Percentiles rank a stretch among this genome's conserved stretches.
Conservation (phyloP, 2,888 invertebrate species). For the Ectobius pallidus region DNA sequence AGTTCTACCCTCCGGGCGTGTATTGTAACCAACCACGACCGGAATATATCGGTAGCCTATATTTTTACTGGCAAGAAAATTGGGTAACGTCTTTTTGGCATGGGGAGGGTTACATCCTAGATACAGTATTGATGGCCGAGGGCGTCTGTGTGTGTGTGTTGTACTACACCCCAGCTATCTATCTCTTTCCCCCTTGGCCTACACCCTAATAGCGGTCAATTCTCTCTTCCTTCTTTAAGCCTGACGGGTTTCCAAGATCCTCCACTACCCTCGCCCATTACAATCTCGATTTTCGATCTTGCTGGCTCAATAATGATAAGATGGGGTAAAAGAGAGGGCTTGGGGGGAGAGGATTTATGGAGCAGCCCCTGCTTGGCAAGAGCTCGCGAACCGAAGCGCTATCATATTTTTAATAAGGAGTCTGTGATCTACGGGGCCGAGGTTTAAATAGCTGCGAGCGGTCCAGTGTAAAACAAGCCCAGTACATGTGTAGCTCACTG, state of each 20-base stretch:
- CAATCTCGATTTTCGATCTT: conserved; percentile 3
- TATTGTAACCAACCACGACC: conserved; percentile 15
- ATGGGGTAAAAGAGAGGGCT: neutral
- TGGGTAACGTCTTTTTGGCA: conserved; percentile 21
- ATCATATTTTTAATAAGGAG: conserved; percentile 27
- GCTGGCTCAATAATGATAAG: conserved; percentile 26
- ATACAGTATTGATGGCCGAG: neutral
- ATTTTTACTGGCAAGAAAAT: conserved; percentile 7
- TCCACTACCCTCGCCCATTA: neutral
- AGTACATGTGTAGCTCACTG: too few relatives aligned
- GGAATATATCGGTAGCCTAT: conserved; percentile 11
- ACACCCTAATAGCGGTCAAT: conserved; percentile 13
- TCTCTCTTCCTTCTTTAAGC: neutral
- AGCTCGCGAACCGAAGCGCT: neutral
- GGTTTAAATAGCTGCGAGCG: neutral
- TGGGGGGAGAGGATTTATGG: conserved; percentile 14
- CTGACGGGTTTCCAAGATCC: neutral
- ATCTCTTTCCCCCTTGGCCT: neutral
- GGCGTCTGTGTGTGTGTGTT: neutral
- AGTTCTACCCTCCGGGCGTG: conserved; percentile 5
- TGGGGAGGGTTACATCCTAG: neutral
- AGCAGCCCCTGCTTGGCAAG: neutral
- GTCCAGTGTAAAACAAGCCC: too few relatives aligned
- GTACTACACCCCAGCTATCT: neutral
- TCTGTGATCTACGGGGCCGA: conserved; percentile 14